phyloP scores from a whole-genome alignment of 2,888 invertebrate species.

The Archips crataeganus region DNA sequence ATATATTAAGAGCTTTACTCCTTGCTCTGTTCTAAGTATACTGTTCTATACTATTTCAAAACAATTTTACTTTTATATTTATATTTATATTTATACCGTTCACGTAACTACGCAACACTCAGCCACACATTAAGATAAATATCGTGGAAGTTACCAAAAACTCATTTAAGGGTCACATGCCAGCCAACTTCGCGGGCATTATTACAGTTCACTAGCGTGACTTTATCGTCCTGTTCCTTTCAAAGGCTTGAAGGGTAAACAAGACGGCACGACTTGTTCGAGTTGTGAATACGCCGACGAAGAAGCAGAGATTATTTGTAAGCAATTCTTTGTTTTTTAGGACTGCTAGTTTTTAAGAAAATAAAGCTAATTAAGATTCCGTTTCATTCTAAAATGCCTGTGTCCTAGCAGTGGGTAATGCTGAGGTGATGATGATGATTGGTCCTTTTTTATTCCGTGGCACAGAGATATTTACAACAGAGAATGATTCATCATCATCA shows the following conservation, averaged over 20 bases:
- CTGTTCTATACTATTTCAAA: too few relatives aligned
- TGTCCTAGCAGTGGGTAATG: too few relatives aligned
- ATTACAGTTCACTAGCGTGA: neutral
- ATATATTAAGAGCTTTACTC: too few relatives aligned
- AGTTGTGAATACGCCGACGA: neutral
- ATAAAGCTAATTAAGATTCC: too few relatives aligned
- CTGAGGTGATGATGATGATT: too few relatives aligned
- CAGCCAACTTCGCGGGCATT: neutral
- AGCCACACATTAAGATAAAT: constrained; percentile 18
- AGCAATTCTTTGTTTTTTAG: neutral
- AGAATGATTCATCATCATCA: too few relatives aligned
- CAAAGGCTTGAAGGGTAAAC: neutral
- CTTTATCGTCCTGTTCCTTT: neutral
- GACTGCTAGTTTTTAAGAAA: neutral
- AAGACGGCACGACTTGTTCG: neutral
- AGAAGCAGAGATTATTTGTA: constrained; percentile 7
- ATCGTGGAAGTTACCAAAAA: constrained; percentile 16
- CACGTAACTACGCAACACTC: neutral
- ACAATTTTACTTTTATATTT: neutral
- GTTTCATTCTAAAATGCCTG: too few relatives aligned
- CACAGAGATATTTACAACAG: too few relatives aligned
- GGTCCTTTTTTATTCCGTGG: too few relatives aligned
- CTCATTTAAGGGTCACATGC: constrained; percentile 15
- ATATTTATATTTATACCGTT: neutral
- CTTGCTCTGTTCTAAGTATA: too few relatives aligned